Base-by-base conservation (phyloP, 2,797 vertebrate genomes). In the Emys orbicularis region DNA sequence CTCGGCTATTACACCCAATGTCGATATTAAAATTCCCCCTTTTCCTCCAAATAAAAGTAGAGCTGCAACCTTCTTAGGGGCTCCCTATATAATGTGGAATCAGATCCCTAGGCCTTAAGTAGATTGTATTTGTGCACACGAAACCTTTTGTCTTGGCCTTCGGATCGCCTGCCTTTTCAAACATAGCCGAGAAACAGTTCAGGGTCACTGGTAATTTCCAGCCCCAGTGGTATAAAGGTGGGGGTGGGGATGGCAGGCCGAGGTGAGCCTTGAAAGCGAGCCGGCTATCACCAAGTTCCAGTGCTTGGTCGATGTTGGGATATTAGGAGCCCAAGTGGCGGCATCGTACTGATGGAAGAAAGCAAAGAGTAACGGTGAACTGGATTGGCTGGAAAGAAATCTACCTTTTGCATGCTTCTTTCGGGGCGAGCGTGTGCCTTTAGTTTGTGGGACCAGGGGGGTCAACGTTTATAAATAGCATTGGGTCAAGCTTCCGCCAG, bases 131-230 rank as follows among this genome's bases (percentile, higher is more conserved):
- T n/a, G 91, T 81, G 96, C 86, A 53, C 95, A 29, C 23, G 91
- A 93, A 96, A 92, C 96, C 97, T 97, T 98, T 98, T 98, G 98
- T 98, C 96, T 97, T 27, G 89, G 91, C 83, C 90, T 83, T 92
- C 16, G 34, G 89, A 84, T 87, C 9, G 88, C 94, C 90, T 25
- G 94, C 74, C 91, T 92, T 90, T 94, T 90, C 95, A 89, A 90
- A 83, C 89, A 65, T 90, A 77, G 44, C 91, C 47, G 85, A 94
- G 93, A 91, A 92, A 90, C 59, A 76, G 94, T 95, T 92, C 90
- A 65, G 92, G 97, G 97, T 97, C 96, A 97, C 87, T 50, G 83
- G 86, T 88, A 56, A 97, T 93, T 91, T 91, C 89, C 82, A 95
- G 89, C 68, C 92, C 87, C 79, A 57, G 87, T 80, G 91, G 61